Evolutionary conservation across 2,888 invertebrate species (phyloP).

Genomic region (Tiliacea aurago): DNA sequence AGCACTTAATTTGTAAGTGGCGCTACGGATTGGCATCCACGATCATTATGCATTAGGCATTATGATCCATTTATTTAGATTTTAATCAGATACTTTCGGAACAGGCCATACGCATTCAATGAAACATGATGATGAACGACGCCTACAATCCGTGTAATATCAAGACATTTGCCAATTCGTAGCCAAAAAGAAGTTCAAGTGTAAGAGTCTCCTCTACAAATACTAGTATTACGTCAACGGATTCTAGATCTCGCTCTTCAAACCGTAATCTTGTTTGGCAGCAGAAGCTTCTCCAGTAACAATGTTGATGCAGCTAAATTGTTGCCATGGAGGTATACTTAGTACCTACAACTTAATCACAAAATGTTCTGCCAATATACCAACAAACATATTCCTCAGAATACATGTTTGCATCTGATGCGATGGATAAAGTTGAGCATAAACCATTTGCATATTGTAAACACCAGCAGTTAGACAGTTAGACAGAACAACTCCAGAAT

Average conservation of each 20-base stretch:
- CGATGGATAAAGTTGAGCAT: constrained; percentile 45
- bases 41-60: too few relatives aligned
- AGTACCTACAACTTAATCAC: not conserved
- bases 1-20: too few relatives aligned
- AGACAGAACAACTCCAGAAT: constrained; percentile 32
- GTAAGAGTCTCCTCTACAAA: not conserved
- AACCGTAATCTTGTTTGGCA: not conserved
- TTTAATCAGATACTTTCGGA: too few relatives aligned
- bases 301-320: not conserved
- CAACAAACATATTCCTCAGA: not conserved
- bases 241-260: not conserved
- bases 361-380: constrained; percentile 10
- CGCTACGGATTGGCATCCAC: too few relatives aligned
- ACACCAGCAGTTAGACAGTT: constrained; percentile 46
- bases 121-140: too few relatives aligned
- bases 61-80: too few relatives aligned
- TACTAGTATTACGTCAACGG: not conserved
- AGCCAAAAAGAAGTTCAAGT: too few relatives aligned
- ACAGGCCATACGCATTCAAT: too few relatives aligned
- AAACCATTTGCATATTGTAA: constrained; percentile 63
- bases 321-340: too few relatives aligned
- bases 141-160: too few relatives aligned
- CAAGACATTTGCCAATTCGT: too few relatives aligned
- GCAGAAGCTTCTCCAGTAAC: not conserved
- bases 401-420: constrained; percentile 10